Base-by-base conservation (phyloP, 2,888 invertebrate genomes). In the Volucella inflata region DNA sequence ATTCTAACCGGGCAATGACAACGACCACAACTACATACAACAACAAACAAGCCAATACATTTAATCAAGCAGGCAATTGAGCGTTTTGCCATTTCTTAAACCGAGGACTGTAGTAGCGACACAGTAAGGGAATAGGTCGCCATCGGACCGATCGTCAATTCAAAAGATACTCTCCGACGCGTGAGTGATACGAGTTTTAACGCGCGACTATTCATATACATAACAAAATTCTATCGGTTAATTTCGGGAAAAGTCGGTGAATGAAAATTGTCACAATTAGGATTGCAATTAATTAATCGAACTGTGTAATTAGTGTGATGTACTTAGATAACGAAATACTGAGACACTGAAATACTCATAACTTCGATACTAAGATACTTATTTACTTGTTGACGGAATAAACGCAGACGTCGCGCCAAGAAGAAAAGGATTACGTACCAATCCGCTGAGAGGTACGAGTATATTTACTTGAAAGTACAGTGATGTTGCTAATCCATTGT, bases 11-110 rank as follows among this genome's bases (percentile, higher is more conserved):
- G 42, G 6, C n/a, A 44, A 12, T 9, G 16, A 3, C 36, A 14
- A 21, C 17, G n/a, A 30, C 42, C n/a, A 42, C 60, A 51, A 10
- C 50, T n/a, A 51, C 46, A 21, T n/a, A 51, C 46, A 21, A 16
- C 55, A 60, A 9, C 53, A 4, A 10, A 16, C 53, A 44, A 42
- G 40, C 57, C 16, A 48, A 16, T 2, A 12, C 65, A 53, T 17
- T 75, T 67, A 70, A 78, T 74, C 78, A 62, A 62, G 50, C 72
- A 8, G 72, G 10, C 78, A 76, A 83, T 84, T 79, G 70, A 79
- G 79, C 38, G 17, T 44, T 71, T 30, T 75, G 48, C 55, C 75
- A 79, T 65, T 79, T 67, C 42, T 51, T 79, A 65, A 79, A 53
- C 59, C 59, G 79, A 70, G 65, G 59, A 70, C 74, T 55, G 68